Conservation (phyloP, 1,140 invertebrate genomes). For the Diachasmimorpha longicaudata region DNA sequence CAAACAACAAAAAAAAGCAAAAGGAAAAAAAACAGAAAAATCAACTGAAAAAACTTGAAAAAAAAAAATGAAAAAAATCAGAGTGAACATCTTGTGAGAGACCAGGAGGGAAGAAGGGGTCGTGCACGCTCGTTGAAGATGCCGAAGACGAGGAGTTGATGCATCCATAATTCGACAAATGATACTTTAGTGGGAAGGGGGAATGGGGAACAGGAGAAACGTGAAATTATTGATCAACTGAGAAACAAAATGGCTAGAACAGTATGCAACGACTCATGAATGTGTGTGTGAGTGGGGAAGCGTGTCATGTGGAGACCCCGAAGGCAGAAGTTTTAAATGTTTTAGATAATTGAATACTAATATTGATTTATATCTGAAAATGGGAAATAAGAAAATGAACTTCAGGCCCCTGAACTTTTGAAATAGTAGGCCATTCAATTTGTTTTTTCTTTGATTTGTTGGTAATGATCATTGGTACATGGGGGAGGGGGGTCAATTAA, state of each 20-base stretch:
- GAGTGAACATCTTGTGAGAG: slow-evolving; percentile 45
- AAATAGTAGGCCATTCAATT: slow-evolving; percentile 27
- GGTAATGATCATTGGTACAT: slow-evolving; percentile 38
- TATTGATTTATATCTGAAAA: slow-evolving; percentile 45
- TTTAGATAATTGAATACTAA: slow-evolving; percentile 58
- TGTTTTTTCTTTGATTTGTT: neutral
- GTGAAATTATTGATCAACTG: neutral
- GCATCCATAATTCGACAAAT: slow-evolving; percentile 7
- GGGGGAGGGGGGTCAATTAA: slow-evolving; percentile 30
- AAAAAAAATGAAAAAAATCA: neutral
- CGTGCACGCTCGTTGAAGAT: neutral
- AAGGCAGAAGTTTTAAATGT: slow-evolving; percentile 54
- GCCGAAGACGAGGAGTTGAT: neutral
- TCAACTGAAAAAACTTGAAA: neutral
- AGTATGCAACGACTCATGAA: slow-evolving; percentile 23
- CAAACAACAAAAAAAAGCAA: neutral
- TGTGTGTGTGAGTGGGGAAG: slow-evolving; percentile 34
- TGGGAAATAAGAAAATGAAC: slow-evolving; percentile 26
- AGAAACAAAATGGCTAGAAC: slow-evolving; percentile 20
- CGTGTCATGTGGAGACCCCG: slow-evolving; percentile 33
- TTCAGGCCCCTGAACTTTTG: slow-evolving; percentile 34
- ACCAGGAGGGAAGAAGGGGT: slow-evolving; percentile 23
- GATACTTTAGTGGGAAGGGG: neutral
- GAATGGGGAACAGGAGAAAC: neutral
- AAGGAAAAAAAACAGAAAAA: neutral